Evolutionary conservation across 2,797 vertebrate genomes (phyloP).

Genomic region (Crenichthys baileyi): DNA sequence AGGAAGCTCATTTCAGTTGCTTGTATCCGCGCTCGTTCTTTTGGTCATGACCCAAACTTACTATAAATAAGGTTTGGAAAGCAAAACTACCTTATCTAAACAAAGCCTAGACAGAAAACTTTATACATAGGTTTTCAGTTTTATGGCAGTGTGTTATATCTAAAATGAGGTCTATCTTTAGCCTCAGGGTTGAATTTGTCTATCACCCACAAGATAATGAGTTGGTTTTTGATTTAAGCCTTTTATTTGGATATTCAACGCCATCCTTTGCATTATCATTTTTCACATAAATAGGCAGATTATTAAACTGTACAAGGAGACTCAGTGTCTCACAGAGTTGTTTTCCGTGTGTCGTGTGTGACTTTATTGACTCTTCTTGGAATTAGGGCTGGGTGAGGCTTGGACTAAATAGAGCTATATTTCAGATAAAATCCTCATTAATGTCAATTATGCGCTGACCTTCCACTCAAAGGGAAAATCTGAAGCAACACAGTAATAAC

Average conservation of each 20-base stretch:
- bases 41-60: too few species aligned
- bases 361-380: background rate
- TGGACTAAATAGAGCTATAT: background rate
- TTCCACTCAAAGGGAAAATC: conserved; percentile 5
- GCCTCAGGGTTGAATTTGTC: too few species aligned
- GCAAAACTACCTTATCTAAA: too few species aligned
- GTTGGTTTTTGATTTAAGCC: background rate
- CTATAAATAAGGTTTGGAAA: too few species aligned
- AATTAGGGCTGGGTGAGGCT: background rate
- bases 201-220: too few species aligned
- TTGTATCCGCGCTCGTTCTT: too few species aligned
- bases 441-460: conserved; percentile 1
- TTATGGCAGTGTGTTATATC: too few species aligned
- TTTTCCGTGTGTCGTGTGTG: background rate
- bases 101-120: too few species aligned
- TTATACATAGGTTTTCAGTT: too few species aligned
- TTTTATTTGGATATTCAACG: background rate
- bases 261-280: background rate
- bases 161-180: too few species aligned
- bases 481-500: conserved; percentile 15
- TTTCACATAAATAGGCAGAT: background rate
- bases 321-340: background rate
- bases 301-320: background rate
- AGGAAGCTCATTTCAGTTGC: too few species aligned
- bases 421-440: conserved; percentile 14